Evolutionary conservation across 1,140 invertebrate species (phyloP).

Genomic region (Pseudoatta argentina): DNA sequence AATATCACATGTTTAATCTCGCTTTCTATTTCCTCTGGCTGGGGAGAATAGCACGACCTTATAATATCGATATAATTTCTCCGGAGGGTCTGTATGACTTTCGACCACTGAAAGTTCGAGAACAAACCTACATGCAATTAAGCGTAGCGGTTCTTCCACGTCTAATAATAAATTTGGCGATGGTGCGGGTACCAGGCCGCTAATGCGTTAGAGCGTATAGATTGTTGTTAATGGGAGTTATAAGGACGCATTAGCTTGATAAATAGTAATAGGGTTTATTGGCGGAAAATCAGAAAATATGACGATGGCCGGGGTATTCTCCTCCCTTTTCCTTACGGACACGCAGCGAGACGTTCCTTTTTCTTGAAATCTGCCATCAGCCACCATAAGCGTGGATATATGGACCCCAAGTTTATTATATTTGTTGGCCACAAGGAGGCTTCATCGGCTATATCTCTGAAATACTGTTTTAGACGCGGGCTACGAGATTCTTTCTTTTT

Average conservation of each 20-base stretch:
- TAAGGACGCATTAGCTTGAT: slow-evolving; percentile 86
- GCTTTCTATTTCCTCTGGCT: background rate
- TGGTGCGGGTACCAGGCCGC: slow-evolving; percentile 65
- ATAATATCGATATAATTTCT: slow-evolving; percentile 59
- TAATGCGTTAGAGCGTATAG: slow-evolving; percentile 82
- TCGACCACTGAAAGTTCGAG: slow-evolving; percentile 53
- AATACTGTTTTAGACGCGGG: slow-evolving; percentile 80
- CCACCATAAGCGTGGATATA: slow-evolving; percentile 84
- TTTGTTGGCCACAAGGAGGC: slow-evolving; percentile 85
- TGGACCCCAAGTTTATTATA: slow-evolving; percentile 86
- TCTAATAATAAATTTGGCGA: slow-evolving; percentile 77
- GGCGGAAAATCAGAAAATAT: slow-evolving; percentile 87
- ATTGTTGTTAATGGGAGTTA: slow-evolving; percentile 86
- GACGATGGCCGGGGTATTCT: slow-evolving; percentile 74
- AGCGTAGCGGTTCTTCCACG: slow-evolving; percentile 54
- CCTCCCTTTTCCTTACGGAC: slow-evolving; percentile 78
- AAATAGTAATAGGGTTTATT: slow-evolving; percentile 87
- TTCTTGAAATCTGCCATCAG: slow-evolving; percentile 78
- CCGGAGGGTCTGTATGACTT: slow-evolving; percentile 41
- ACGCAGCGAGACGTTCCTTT: slow-evolving; percentile 77
- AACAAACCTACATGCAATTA: slow-evolving; percentile 67
- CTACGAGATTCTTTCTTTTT: slow-evolving; percentile 74
- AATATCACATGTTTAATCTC: background rate
- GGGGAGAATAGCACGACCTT: slow-evolving; percentile 5
- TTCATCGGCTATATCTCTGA: slow-evolving; percentile 85